A percentile compares a stretch with the other conserved stretches of the same genome.
phyloP scores from a whole-genome alignment of 2,113 vertebrate genomes.

The Carlito syrichta region DNA sequence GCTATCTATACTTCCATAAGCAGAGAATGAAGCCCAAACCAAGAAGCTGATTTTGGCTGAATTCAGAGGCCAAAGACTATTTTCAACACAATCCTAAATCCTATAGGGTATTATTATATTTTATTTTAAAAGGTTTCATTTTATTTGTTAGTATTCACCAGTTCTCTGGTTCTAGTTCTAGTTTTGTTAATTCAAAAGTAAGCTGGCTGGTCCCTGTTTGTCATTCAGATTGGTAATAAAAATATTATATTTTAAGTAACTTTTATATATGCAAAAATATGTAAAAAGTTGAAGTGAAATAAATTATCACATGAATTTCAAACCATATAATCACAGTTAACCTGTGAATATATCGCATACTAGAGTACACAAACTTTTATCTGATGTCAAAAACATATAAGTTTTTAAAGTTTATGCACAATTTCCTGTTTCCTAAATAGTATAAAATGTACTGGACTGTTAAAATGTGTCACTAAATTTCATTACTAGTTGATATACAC shows the following conservation, averaged over 20 bases:
- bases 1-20: neutral
- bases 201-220: neutral
- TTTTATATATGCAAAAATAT: neutral
- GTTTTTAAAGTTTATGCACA: neutral
- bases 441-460: neutral
- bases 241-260: neutral
- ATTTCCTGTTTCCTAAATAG: neutral
- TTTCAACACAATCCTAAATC: neutral
- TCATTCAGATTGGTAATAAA: neutral
- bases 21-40: neutral
- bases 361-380: neutral
- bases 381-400: neutral
- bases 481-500: neutral
- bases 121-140: neutral
- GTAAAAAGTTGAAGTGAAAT: neutral
- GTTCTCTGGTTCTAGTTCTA: too few relatives aligned
- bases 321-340: neutral
- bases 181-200: neutral
- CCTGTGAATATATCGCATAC: neutral
- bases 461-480: neutral
- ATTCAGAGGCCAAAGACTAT: neutral
- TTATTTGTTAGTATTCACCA: neutral
- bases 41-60: neutral
- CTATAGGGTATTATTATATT: neutral
- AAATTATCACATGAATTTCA: neutral